Percentiles rank a stretch among this genome's conserved stretches.
Conservation (phyloP, 1,140 invertebrate genomes). For the Himalopsyche phryganea region DNA sequence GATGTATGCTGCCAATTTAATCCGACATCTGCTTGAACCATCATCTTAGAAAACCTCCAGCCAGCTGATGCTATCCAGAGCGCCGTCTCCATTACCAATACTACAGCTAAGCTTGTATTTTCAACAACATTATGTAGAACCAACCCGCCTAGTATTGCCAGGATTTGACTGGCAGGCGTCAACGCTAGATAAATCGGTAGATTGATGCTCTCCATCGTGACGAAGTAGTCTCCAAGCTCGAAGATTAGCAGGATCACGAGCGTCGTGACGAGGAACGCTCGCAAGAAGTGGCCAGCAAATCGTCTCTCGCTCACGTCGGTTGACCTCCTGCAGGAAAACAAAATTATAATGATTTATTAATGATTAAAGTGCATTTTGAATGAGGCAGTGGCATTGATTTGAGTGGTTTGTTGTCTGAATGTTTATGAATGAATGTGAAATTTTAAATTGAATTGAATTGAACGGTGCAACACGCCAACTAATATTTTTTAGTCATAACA, state of each 20-base stretch:
- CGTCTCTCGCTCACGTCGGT: not conserved
- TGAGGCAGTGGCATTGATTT: too few relatives aligned
- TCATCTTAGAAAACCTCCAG: slow-evolving; percentile 17
- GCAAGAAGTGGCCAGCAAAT: slow-evolving; percentile 16
- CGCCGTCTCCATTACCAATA: slow-evolving; percentile 7
- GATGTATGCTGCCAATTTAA: slow-evolving; percentile 15
- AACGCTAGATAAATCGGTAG: slow-evolving; percentile 6
- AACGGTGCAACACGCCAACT: too few relatives aligned
- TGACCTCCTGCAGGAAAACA: not conserved
- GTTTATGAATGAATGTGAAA: too few relatives aligned
- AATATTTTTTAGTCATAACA: too few relatives aligned
- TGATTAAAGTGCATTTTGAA: too few relatives aligned
- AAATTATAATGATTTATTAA: too few relatives aligned
- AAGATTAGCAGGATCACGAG: slow-evolving; percentile 21
- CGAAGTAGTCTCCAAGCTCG: slow-evolving; percentile 21
- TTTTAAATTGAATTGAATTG: too few relatives aligned
- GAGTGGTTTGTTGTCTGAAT: too few relatives aligned
- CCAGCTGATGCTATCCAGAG: slow-evolving; percentile 6
- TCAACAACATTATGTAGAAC: slow-evolving; percentile 18
- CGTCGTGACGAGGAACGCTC: slow-evolving; percentile 9
- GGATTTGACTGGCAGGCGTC: slow-evolving; percentile 5
- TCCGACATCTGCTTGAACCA: not conserved
- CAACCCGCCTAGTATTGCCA: slow-evolving; percentile 10
- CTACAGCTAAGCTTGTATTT: not conserved
- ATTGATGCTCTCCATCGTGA: slow-evolving; percentile 8